phyloP scores from a whole-genome alignment of 2,113 vertebrate species.

The Leucopsar rothschildi region DNA sequence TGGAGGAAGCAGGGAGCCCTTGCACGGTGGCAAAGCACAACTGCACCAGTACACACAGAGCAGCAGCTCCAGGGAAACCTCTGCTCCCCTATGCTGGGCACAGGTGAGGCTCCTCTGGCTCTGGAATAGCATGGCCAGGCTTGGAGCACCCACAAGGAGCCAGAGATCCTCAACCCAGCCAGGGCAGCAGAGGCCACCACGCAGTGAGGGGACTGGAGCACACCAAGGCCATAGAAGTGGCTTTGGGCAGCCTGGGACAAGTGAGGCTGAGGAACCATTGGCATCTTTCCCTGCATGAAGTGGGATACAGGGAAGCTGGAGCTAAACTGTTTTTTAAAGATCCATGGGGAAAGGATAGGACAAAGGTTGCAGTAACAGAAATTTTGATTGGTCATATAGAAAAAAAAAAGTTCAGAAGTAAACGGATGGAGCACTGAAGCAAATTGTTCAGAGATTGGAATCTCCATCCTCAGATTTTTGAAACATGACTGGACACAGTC shows the following conservation, averaged over 20 bases:
- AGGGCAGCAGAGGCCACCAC: background rate
- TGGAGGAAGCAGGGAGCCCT: background rate
- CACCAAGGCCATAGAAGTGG: background rate
- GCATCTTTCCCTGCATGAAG: background rate
- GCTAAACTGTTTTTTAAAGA: background rate
- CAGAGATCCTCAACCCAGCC: background rate
- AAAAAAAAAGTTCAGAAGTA: background rate
- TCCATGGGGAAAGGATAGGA: background rate
- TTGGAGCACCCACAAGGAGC: background rate
- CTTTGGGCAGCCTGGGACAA: background rate
- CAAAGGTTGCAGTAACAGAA: background rate
- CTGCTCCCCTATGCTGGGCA: background rate
- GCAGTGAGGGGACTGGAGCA: background rate
- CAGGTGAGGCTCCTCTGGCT: background rate
- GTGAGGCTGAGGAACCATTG: background rate
- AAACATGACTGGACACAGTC: background rate
- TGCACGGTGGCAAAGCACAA: background rate
- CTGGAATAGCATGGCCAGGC: background rate
- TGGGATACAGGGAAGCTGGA: background rate
- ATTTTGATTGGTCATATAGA: background rate
- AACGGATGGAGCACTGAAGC: background rate
- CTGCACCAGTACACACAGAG: accelerated
- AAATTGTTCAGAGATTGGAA: background rate
- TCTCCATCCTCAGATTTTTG: background rate
- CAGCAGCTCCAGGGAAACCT: background rate